Evolutionary conservation across 2,113 vertebrate species (phyloP).

Genomic region (Pygoscelis antarcticus): DNA sequence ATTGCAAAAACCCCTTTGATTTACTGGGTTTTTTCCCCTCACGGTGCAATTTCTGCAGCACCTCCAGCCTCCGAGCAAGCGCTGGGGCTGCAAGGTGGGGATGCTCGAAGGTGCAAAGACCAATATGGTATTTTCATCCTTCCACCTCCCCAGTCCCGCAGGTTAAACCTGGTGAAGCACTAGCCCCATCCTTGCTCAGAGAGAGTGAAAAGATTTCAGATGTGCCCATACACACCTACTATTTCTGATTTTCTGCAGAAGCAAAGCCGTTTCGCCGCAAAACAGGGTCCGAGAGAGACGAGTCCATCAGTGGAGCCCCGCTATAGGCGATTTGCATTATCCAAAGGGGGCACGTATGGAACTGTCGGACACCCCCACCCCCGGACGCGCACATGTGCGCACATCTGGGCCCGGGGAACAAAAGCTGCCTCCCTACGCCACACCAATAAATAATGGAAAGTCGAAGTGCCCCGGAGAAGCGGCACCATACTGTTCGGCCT

Average conservation of each 20-base stretch:
- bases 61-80: background rate
- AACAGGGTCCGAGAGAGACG: fast-evolving
- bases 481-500: conserved; percentile 35
- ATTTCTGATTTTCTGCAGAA: background rate
- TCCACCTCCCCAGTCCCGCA: too few species aligned
- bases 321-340: fast-evolving
- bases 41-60: background rate
- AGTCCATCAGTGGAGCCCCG: fast-evolving
- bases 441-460: conserved; percentile 63
- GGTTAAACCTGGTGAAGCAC: background rate
- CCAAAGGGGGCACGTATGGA: background rate
- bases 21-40: fast-evolving
- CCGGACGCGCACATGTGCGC: fast-evolving
- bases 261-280: background rate
- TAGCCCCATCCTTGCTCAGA: background rate
- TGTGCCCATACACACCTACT: fast-evolving
- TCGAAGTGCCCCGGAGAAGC: conserved; percentile 37
- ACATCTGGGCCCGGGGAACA: conserved; percentile 26
- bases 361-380: background rate
- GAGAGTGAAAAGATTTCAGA: background rate
- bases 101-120: background rate
- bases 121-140: fast-evolving
- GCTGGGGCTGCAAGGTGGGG: background rate
- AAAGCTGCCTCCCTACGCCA: background rate
- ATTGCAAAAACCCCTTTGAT: background rate